A percentile compares a stretch with the other conserved stretches of the same genome.
Conservation (phyloP, 2,797 vertebrate species). For the Acanthurus lineatus region DNA sequence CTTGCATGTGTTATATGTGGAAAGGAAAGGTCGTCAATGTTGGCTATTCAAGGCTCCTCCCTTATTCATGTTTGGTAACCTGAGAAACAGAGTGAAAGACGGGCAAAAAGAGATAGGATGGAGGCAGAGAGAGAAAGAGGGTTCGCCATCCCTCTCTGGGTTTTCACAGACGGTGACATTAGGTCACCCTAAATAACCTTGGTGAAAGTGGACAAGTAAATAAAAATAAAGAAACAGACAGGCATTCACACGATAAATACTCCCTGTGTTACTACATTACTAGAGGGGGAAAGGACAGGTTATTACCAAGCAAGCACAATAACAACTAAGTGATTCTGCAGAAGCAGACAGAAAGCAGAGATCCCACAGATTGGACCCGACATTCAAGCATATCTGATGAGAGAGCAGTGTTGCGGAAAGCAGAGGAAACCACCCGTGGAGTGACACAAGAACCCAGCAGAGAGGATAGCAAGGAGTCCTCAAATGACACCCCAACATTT, state of each 20-base stretch:
- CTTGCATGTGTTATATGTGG: conserved; percentile 20
- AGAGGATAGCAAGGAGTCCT: conserved; percentile 65
- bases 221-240: conserved; percentile 10
- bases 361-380: conserved; percentile 44
- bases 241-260: conserved; percentile 29
- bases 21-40: conserved; percentile 54
- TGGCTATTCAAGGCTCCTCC: conserved; percentile 68
- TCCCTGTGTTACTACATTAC: conserved; percentile 24
- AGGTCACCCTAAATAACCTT: conserved; percentile 71
- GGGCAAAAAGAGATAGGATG: conserved; percentile 44
- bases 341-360: conserved; percentile 49
- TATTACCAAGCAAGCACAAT: conserved; percentile 16
- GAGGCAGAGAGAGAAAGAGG: conserved; percentile 42
- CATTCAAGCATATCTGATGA: conserved; percentile 57
- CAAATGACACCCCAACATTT: conserved; percentile 67
- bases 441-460: conserved; percentile 51
- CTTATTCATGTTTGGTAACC: conserved; percentile 79
- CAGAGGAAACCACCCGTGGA: conserved; percentile 62
- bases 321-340: conserved; percentile 36
- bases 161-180: conserved; percentile 53
- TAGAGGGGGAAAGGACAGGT: conserved; percentile 36
- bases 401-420: conserved; percentile 58
- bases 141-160: conserved; percentile 23
- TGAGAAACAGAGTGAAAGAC: conserved; percentile 66
- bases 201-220: conserved; percentile 52